These are phyloP conservation scores for Oncorhynchus mykiss DNA, from an alignment of 2,113 vertebrate species.

Conservation along the genomic window DNA sequence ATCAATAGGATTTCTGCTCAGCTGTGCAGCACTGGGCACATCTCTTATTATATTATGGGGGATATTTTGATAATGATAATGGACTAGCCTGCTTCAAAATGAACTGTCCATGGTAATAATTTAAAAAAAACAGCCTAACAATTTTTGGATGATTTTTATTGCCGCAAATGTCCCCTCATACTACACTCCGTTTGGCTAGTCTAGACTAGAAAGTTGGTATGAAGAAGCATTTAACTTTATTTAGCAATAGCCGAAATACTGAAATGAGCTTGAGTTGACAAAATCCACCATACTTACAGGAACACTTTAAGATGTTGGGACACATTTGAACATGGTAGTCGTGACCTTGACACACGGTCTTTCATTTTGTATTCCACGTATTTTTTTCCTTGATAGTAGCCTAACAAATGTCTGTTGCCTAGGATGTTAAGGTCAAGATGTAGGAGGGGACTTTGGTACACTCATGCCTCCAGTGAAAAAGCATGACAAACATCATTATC, in stretches of 20 bases:
- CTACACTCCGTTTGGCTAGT: no score
- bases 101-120: no score
- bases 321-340: not conserved
- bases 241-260: no score
- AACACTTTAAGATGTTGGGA: not conserved
- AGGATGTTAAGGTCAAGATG: not conserved
- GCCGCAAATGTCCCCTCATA: no score
- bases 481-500: constrained; percentile 47
- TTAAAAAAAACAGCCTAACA: no score
- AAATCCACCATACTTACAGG: no score
- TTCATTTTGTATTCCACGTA: not conserved
- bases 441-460: constrained; percentile 4
- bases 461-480: constrained; percentile 21
- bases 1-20: not conserved
- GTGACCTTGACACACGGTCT: not conserved
- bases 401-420: not conserved
- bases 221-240: no score
- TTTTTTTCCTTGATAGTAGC: not conserved
- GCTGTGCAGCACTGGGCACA: not conserved
- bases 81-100: no score
- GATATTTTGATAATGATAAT: no score
- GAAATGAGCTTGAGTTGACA: no score
- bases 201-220: no score
- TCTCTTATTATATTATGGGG: not conserved
- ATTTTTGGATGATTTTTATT: no score